Conservation (phyloP, 37 sponge, comb jelly and placozoan species). For the Diacarnus erythraeanus region DNA sequence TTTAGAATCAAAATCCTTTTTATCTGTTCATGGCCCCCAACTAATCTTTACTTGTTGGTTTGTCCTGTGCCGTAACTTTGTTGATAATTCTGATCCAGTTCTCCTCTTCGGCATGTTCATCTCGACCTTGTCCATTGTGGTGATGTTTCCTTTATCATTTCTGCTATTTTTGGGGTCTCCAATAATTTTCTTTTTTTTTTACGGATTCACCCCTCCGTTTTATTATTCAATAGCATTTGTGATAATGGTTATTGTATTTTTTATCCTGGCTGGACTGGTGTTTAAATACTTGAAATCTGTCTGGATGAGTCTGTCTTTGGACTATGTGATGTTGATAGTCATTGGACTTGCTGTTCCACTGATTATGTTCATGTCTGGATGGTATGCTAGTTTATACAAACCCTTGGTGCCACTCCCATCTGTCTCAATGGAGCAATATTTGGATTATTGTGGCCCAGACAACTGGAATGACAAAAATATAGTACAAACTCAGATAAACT, state of each 20-base stretch:
- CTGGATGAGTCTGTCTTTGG: slow-evolving; percentile 47
- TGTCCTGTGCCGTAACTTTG: slow-evolving; percentile 26
- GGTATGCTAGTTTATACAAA: not conserved
- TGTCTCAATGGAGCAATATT: slow-evolving; percentile 30
- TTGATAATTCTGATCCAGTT: not conserved
- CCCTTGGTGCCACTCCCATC: slow-evolving; percentile 1
- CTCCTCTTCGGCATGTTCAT: not conserved
- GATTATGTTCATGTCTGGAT: not conserved
- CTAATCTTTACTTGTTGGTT: slow-evolving; percentile 44
- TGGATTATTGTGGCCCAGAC: slow-evolving; percentile 38
- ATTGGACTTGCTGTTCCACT: slow-evolving; percentile 6
- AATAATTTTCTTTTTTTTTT: slow-evolving; percentile 22
- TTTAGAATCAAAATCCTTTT: slow-evolving; percentile 22
- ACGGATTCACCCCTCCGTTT: slow-evolving; percentile 35
- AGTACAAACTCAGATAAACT: slow-evolving; percentile 57
- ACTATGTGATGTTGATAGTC: slow-evolving; percentile 20
- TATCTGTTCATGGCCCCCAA: slow-evolving; percentile 44
- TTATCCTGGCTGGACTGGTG: not conserved
- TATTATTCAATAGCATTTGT: slow-evolving; percentile 12
- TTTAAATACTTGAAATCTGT: slow-evolving; percentile 26
- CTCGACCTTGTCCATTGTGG: not conserved
- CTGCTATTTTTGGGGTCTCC: slow-evolving; percentile 32
- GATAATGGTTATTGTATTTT: not conserved
- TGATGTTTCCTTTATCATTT: slow-evolving; percentile 36
- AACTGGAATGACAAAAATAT: slow-evolving; percentile 19